phyloP scores from a whole-genome alignment of 2,888 invertebrate species.

The Resseliella maxima region DNA sequence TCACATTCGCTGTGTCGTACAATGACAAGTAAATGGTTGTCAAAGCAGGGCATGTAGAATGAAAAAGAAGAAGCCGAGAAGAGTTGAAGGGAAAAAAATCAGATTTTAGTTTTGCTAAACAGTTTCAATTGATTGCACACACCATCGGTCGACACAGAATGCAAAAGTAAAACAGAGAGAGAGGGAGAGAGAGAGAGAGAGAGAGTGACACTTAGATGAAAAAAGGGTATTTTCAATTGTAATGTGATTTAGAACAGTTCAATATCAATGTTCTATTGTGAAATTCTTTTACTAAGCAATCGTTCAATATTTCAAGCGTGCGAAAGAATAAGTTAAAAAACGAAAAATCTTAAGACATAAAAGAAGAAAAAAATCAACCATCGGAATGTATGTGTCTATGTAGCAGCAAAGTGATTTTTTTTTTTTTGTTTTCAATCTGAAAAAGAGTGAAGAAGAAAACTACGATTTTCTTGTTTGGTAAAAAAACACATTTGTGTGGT shows the following conservation, averaged over 20 bases:
- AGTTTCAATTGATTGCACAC: constrained; percentile 24
- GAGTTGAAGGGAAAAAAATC: not conserved
- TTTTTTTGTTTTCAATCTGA: too few species aligned
- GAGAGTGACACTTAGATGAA: too few species aligned
- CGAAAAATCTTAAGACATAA: too few species aligned
- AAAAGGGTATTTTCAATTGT: too few species aligned
- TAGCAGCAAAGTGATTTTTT: not conserved
- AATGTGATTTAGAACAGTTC: too few species aligned
- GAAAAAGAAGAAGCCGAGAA: constrained; percentile 27
- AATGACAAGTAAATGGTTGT: constrained; percentile 37
- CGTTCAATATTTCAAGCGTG: too few species aligned
- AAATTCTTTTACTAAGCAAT: too few species aligned
- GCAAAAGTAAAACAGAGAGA: too few species aligned
- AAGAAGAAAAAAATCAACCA: not conserved
- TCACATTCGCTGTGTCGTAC: not conserved
- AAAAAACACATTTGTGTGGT: not conserved
- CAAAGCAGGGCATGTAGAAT: constrained; percentile 30
- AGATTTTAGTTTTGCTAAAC: constrained; percentile 18
- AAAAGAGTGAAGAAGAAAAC: not conserved
- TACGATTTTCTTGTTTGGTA: not conserved
- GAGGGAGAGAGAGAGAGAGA: too few species aligned
- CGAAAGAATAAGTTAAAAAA: too few species aligned
- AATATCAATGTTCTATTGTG: too few species aligned
- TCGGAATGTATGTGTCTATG: not conserved
- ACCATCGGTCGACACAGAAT: not conserved